Evolutionary conservation across 2,888 invertebrate species (phyloP), one percentile per base, ranked within the genome.

Genomic region (Anaspis maculata): DNA sequence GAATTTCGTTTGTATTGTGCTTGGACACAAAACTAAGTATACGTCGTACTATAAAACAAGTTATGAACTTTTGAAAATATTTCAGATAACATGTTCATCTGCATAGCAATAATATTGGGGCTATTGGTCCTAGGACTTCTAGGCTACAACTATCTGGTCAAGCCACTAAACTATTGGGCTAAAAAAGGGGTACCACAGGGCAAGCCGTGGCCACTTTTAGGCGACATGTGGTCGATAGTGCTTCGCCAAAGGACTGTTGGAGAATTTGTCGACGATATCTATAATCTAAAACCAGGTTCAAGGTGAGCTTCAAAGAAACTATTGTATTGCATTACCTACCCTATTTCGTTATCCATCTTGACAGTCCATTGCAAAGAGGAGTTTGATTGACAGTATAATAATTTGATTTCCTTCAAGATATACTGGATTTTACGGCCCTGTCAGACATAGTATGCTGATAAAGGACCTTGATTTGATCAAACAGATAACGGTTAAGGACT

Each of bases 391-490:
- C n/a, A n/a, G n/a, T n/a, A n/a, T n/a, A n/a, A n/a, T n/a, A n/a
- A n/a, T n/a, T n/a, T n/a, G n/a, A n/a, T n/a, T n/a, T n/a, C n/a
- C n/a, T n/a, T n/a, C n/a, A n/a, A n/a, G n/a, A n/a, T n/a, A n/a
- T n/a, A n/a, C n/a, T n/a, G n/a, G n/a, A n/a, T n/a, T n/a, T n/a
- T n/a, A n/a, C n/a, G n/a, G n/a, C n/a, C n/a, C n/a, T n/a, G n/a
- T n/a, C n/a, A n/a, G n/a, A n/a, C n/a, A n/a, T n/a, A n/a, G n/a
- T n/a, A n/a, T 77, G n/a, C 58, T 71, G 19, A 42, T 76, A 1
- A 53, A 69, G 40, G 75, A 76, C 52, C 67, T 71, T 3, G 75
- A 77, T 3, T 50, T 77, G 10, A 70, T 78, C 4, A 76, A 75
- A 54, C 64, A 68, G 19, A 57, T 77, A 3, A 65, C 70, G 34